phyloP scores from a whole-genome alignment of 2,797 vertebrate species.

The Parauchenoglanis punctatus region DNA sequence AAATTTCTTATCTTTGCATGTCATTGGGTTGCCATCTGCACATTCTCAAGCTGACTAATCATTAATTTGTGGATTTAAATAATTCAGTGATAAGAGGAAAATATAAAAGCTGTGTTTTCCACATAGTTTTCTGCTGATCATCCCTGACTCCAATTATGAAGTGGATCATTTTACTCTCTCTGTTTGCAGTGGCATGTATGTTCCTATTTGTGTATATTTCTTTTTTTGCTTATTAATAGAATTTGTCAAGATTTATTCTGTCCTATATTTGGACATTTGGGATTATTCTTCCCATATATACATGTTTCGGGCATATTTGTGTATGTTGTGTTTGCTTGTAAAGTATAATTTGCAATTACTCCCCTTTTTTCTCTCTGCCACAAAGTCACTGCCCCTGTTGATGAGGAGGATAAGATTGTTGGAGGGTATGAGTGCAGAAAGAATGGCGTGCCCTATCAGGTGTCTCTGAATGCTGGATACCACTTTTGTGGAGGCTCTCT shows the following conservation, averaged over 20 bases:
- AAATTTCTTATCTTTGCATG: background rate
- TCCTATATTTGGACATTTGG: background rate
- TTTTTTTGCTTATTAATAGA: background rate
- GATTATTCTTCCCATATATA: no score
- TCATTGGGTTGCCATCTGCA: constrained; percentile 40
- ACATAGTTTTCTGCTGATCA: background rate
- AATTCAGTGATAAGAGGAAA: background rate
- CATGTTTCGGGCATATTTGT: background rate
- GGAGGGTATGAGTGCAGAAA: constrained; percentile 77
- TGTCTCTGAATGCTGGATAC: constrained; percentile 78
- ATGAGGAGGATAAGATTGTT: constrained; percentile 76
- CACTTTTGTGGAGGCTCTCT: constrained; percentile 68
- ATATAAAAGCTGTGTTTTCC: constrained; percentile 30
- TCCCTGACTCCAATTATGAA: constrained; percentile 46
- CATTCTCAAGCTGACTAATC: constrained; percentile 43
- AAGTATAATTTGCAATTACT: background rate
- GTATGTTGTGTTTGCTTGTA: background rate
- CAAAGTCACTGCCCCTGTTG: constrained; percentile 52
- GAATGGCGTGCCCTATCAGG: constrained; percentile 77
- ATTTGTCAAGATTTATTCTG: background rate
- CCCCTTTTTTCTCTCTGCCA: background rate
- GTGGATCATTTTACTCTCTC: constrained; percentile 50
- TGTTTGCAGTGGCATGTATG: constrained; percentile 52
- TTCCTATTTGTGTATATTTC: background rate
- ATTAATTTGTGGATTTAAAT: constrained; percentile 37